Evolutionary conservation across 2,888 invertebrate species (phyloP).

Genomic region (Cyrtodaria siliqua): DNA sequence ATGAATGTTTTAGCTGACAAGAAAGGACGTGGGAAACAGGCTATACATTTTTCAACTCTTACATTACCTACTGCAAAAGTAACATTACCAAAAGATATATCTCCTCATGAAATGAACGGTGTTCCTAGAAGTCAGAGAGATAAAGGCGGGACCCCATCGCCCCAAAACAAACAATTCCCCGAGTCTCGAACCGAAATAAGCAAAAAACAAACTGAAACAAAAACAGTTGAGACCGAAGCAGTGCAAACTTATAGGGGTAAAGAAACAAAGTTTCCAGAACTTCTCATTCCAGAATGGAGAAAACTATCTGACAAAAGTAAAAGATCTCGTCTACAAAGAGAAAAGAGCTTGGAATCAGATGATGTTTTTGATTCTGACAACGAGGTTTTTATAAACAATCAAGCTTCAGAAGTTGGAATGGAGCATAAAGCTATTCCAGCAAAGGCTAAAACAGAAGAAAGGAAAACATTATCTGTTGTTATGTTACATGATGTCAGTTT

Average conservation of each 20-base stretch:
- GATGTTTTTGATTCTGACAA: constrained; percentile 57
- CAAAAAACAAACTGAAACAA: constrained; percentile 4
- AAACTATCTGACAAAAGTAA: constrained; percentile 40
- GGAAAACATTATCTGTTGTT: constrained; percentile 23
- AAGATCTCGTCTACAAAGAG: constrained; percentile 25
- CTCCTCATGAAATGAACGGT: constrained; percentile 65
- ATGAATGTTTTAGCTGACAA: constrained; percentile 27
- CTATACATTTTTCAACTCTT: constrained; percentile 47
- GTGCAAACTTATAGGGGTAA: constrained; percentile 27
- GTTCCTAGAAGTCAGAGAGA: constrained; percentile 51
- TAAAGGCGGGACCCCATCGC: constrained; percentile 19
- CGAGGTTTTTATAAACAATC: constrained; percentile 47
- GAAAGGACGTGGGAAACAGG: constrained; percentile 12
- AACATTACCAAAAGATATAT: constrained; percentile 69
- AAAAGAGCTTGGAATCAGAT: constrained; percentile 46
- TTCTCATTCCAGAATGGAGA: constrained; percentile 75
- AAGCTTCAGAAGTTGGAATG: constrained; percentile 25
- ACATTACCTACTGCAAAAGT: constrained; percentile 64
- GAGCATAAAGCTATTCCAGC: constrained; percentile 35
- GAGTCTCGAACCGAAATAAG: constrained; percentile 3
- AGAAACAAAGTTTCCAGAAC: constrained; percentile 74
- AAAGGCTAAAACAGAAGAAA: constrained; percentile 44
- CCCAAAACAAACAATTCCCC: neutral
- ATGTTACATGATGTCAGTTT: constrained; percentile 44
- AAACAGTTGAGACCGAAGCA: constrained; percentile 13